Percentiles rank a stretch among this genome's conserved stretches.
phyloP scores from a whole-genome alignment of 2,888 invertebrate species.

The Athalia rosae region DNA sequence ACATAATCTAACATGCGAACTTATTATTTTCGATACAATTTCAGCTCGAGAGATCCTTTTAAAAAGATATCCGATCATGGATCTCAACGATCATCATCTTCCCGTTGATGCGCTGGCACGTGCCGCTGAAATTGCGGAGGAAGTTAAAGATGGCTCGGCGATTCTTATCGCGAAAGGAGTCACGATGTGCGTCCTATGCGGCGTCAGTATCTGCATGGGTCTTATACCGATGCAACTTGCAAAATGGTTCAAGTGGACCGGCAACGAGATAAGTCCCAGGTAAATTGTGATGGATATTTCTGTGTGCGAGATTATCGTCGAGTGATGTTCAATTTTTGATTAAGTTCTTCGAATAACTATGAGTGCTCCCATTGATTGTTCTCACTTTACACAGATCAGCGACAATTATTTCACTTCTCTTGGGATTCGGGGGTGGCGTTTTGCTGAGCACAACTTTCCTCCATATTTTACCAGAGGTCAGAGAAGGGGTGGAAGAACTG shows the following conservation, averaged over 20 bases:
- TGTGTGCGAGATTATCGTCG: too few relatives aligned
- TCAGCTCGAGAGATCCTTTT: too few relatives aligned
- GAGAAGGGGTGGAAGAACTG: constrained; percentile 80
- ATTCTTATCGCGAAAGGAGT: constrained; percentile 84
- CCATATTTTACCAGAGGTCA: constrained; percentile 87
- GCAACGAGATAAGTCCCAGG: constrained; percentile 64
- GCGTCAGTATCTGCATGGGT: constrained; percentile 85
- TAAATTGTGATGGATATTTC: constrained; percentile 47
- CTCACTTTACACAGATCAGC: constrained; percentile 58
- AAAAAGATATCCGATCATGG: neutral
- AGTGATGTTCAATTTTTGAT: too few relatives aligned
- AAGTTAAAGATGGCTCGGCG: constrained; percentile 71
- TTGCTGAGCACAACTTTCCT: constrained; percentile 87
- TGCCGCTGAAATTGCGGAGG: constrained; percentile 54
- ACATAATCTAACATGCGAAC: too few relatives aligned
- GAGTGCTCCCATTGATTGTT: neutral
- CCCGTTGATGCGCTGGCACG: constrained; percentile 19
- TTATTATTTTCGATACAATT: too few relatives aligned
- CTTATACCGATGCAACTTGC: constrained; percentile 83
- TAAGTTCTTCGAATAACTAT: neutral
- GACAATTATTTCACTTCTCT: constrained; percentile 77
- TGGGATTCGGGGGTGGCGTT: constrained; percentile 92
- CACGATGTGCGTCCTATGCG: constrained; percentile 86
- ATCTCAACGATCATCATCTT: neutral
- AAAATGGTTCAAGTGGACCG: constrained; percentile 79